These are phyloP conservation scores for Sebastes aleutianus DNA, from an alignment of 2,797 vertebrate species.

Conservation along the genomic window DNA sequence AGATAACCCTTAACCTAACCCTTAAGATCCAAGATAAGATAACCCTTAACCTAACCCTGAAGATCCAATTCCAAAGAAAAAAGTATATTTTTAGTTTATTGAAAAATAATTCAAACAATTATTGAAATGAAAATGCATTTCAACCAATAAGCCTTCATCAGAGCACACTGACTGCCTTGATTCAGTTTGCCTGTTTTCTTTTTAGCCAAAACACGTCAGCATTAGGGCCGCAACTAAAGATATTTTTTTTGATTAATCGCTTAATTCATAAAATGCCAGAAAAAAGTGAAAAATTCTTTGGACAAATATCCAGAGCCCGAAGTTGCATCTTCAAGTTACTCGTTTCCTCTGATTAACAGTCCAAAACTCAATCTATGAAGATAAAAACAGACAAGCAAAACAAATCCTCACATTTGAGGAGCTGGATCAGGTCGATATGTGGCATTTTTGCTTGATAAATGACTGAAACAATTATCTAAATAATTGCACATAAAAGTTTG, in stretches of 20 bases:
- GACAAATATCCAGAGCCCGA: neutral
- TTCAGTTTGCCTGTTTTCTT: neutral
- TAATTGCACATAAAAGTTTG: too few relatives aligned
- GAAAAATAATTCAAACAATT: neutral
- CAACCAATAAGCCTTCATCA: neutral
- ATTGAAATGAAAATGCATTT: neutral
- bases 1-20: too few relatives aligned
- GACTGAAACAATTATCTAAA: too few relatives aligned
- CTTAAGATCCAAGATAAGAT: too few relatives aligned
- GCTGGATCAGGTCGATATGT: neutral
- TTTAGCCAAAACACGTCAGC: neutral
- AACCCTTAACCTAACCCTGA: too few relatives aligned
- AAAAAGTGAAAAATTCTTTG: neutral
- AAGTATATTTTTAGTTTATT: neutral
- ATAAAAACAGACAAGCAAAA: neutral
- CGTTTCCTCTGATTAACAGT: neutral
- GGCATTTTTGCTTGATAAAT: neutral
- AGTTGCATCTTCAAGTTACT: neutral
- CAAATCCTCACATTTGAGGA: too few relatives aligned
- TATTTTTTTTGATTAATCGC: neutral
- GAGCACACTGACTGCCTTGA: neutral
- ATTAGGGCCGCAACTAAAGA: neutral
- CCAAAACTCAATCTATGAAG: fast-evolving
- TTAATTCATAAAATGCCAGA: neutral
- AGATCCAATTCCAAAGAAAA: neutral